Base-by-base conservation (phyloP, 2,113 vertebrate species). In the Ammodytes dubius region DNA sequence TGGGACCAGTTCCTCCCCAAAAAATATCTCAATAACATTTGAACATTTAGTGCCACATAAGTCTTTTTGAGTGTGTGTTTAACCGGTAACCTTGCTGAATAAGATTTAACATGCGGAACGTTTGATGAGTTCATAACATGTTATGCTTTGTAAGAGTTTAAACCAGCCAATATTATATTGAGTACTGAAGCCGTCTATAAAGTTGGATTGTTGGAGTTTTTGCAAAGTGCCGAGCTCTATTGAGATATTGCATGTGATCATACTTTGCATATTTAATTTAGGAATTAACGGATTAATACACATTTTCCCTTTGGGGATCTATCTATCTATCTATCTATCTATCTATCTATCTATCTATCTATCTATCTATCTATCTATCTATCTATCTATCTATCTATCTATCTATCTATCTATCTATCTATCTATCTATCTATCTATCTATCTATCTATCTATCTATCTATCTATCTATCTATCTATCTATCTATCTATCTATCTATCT, bases 1-100 rank as follows among this genome's bases (percentile, higher is more conserved):
- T 91, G 86, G 87, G 84, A 87, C 89, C 82, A 83, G 58, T 82
- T 79, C 73, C 59, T 76, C 50, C 70, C 1, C 2, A 83, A 74
- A 65, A 70, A 71, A 75, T 52, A 57, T 78, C 82, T 80, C 81
- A 80, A 77, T 89, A 84, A 85, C 74, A 71, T 86, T 84, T 69
- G 46, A 65, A 65, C 43, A 58, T 79, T 85, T 40, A 64, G 68
- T 71, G 54, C 35, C 72, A 57, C 7, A 56, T 47, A 64, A 54
- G 59, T 59, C 49, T 83, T 49, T 6, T 56, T 64, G 63, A 60
- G 76, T 50, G 58, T 15, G 19, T 3, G 39, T 56, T n/a, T 64
- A 75, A 54, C 69, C 53, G 47, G 74, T 52, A 74, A 66, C 76
- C 69, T 67, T 74, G 63, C 56, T 63, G 74, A 75, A 58, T 39